Base-by-base conservation (phyloP, 2,113 vertebrate genomes). In the Lutjanus erythropterus region DNA sequence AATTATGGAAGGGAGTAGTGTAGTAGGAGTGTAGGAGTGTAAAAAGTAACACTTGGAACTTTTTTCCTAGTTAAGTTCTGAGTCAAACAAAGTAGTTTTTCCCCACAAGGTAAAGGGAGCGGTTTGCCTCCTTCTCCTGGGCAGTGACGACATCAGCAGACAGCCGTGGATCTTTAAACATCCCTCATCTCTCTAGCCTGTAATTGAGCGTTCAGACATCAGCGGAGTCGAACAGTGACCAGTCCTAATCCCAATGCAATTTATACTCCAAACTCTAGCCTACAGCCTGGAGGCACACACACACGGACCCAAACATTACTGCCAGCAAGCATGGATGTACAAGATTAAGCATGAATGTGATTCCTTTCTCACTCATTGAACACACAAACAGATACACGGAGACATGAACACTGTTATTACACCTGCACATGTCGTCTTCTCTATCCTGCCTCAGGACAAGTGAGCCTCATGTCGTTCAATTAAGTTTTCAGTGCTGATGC, bases 261-360 rank as follows among this genome's bases (percentile, higher is more conserved):
- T 86, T 89, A 83, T 67, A 71, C 83, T 86, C 89, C 83, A 86
- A 90, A 85, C 85, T 75, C 27, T 49, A 0, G 61, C 31, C 87
- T 46, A 31, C 33, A 70, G 81, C 88, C 85, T 66, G 64, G 9
- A 81, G 88, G 80, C 64, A 58, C 58, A 70, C 71, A 69, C 67
- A 65, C 50, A 67, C 31, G 71, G 3, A 47, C 52, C 42, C 21
- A 21, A 64, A 61, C 37, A 44, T 61, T 71, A 76, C 65, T 76
- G 71, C 64, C 53, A 52, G 18, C 3, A n/a, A n/a, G n/a, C 19
- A 77, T 77, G 75, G 86, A 75, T 62, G 75, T 81, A 70, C 80
- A 83, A 86, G 82, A 93, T 94, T 90, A 92, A 90, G 90, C 89
- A 86, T 78, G 85, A 92, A 80, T 83, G 86, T 29, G 70, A 87